Base-by-base conservation (phyloP, 2,797 vertebrate genomes). In the Cephalopachus bancanus region DNA sequence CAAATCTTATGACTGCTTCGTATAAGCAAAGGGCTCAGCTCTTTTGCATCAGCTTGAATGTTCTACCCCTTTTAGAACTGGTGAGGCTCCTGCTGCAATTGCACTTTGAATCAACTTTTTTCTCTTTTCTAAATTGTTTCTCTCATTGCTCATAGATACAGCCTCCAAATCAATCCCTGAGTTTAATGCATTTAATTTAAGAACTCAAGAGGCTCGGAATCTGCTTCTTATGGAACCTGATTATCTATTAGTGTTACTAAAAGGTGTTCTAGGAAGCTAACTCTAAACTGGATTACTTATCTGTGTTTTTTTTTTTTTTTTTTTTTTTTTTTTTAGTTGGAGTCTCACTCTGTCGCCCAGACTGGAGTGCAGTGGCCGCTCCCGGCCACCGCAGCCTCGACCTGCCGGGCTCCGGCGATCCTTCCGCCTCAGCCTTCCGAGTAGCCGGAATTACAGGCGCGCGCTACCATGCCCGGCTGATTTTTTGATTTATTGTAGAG, bases 221-320 rank as follows among this genome's bases (percentile, higher is more conserved):
- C 16, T 53, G 3, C 7, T 59, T 83, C 1, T 1, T 65, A 5
- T 2, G 20, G n/a, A 79, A 84, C 0, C 1, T 24, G 16, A 28
- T 28, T 10, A 76, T 44, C 1, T 22, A 16, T 6, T 59, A 26
- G 12, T 89, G 10, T 74, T 75, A 16, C 28, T 51, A 74, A 7
- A 1, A 60, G 2, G 3, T 2, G 1, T 7, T 14, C 33, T 53
- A 33, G 19, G 14, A n/a, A 67, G 10, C 3, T 20, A 17, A 14
- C 24, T 83, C 26, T 72, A 74, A 55, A n/a, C 1, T 33, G 15
- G 53, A 62, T 44, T 8, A 1, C 7, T 20, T 8, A 55, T 15
- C 4, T 65, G n/a, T n/a, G n/a, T n/a, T n/a, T n/a, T n/a, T n/a
- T n/a, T n/a, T n/a, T n/a, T n/a, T n/a, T n/a, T n/a, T n/a, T n/a